Evolutionary conservation across 1,140 invertebrate species (phyloP).

Genomic region (Nylanderia fulva): DNA sequence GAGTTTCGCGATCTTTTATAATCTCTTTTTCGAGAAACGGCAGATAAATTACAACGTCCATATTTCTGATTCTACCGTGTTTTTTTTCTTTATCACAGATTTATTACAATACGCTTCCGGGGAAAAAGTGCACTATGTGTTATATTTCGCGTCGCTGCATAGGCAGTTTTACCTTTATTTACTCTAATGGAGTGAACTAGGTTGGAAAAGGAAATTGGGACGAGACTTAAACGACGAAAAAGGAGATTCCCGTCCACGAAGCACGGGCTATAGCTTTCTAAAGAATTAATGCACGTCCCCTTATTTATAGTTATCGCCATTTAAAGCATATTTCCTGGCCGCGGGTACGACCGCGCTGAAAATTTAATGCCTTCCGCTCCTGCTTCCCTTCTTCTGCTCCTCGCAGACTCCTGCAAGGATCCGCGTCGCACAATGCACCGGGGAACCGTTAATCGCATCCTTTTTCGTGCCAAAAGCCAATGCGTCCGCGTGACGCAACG

Average conservation of each 20-base stretch:
- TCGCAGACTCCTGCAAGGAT: constrained; percentile 20
- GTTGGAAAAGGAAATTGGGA: constrained; percentile 38
- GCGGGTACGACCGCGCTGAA: constrained; percentile 61
- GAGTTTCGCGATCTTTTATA: background rate
- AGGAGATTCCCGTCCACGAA: background rate
- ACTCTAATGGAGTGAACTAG: constrained; percentile 34
- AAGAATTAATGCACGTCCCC: constrained; percentile 67
- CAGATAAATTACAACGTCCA: constrained; percentile 1
- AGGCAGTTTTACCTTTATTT: constrained; percentile 4
- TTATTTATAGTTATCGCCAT: constrained; percentile 77
- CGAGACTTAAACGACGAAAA: background rate
- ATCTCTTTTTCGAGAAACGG: background rate
- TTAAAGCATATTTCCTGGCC: constrained; percentile 74
- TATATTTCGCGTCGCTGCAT: background rate
- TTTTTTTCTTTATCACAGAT: background rate
- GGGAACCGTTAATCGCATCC: constrained; percentile 59
- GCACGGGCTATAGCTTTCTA: constrained; percentile 6
- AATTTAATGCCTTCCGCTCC: constrained; percentile 67
- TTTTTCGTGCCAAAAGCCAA: constrained; percentile 39
- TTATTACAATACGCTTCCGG: background rate
- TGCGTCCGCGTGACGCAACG: constrained; percentile 11
- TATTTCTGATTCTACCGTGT: background rate
- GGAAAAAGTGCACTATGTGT: background rate
- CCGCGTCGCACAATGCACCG: constrained; percentile 36
- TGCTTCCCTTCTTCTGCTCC: background rate